Base-by-base conservation (phyloP, 2,888 invertebrate species). In the Platycheirus albimanus region DNA sequence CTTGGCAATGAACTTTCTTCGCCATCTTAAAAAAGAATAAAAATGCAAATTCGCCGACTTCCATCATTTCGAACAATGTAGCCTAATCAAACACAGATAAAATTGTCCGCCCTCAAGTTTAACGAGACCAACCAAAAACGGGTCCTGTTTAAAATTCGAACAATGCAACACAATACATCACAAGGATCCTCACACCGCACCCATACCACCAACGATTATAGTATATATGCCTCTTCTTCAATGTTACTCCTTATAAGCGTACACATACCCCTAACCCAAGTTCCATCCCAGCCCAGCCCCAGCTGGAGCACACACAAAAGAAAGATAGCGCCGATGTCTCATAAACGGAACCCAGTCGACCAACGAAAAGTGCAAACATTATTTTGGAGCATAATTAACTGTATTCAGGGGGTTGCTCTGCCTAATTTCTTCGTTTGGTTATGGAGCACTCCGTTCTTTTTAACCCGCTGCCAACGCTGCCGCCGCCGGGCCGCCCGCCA, bases 341-440 rank as follows among this genome's bases (percentile, higher is more conserved):
- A 49, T 71, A 66, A 76, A 76, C 47, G 66, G 71, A 66, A 76
- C 54, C 41, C 66, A 72, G 71, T 67, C 81, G 76, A 76, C 76
- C 81, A 81, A 61, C 81, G 70, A 71, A 81, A 81, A 76, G 81
- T 81, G 76, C 81, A 81, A 81, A 81, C 81, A 81, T 76, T 81
- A 81, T 81, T 81, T 76, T 76, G 71, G 76, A 81, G 76, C 76
- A 81, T 81, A 81, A 81, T 81, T 81, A 81, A 81, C 81, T 81
- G 76, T 81, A 81, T 76, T 81, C 76, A 52, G 13, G 13, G 54
- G 66, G 71, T 71, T 36, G 28, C 41, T 63, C 71, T 71, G 54
- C 81, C 67, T 81, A 81, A 81, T 81, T 81, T 76, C 81, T 71
- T 81, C 71, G 61, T 76, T 63, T 81, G 33, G 66, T 47, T 52